A percentile compares a stretch with the other conserved stretches of the same genome.
These are phyloP conservation scores for Sparidentex hasta DNA, from an alignment of 2,797 vertebrate genomes.

Conservation along the genomic window DNA sequence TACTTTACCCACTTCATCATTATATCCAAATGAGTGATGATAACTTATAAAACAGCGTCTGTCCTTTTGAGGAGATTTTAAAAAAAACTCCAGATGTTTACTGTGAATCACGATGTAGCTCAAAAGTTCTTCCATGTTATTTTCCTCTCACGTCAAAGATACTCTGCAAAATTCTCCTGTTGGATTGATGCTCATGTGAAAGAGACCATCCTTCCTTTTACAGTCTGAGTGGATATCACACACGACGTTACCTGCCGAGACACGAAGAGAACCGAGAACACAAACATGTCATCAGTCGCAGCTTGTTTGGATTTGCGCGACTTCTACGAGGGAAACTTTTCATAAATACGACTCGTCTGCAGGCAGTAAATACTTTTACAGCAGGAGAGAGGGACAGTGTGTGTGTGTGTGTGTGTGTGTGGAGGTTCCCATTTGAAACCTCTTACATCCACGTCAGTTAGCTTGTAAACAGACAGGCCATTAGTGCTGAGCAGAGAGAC, in stretches of 20 bases:
- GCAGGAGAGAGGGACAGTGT: background rate
- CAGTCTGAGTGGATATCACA: slow-evolving; percentile 12
- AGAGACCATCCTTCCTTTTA: slow-evolving; percentile 6
- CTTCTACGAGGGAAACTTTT: slow-evolving; percentile 13
- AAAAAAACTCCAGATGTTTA: too few relatives aligned
- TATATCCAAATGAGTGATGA: too few relatives aligned
- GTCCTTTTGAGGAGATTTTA: too few relatives aligned
- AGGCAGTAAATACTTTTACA: background rate
- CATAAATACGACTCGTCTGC: background rate
- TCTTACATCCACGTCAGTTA: slow-evolving; percentile 37
- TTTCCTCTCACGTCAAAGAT: too few relatives aligned
- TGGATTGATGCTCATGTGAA: slow-evolving; percentile 13
- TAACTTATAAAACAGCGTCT: too few relatives aligned
- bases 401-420: background rate
- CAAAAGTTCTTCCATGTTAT: too few relatives aligned
- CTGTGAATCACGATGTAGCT: too few relatives aligned
- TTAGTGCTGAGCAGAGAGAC: slow-evolving; percentile 53
- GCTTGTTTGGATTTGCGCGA: slow-evolving; percentile 48
- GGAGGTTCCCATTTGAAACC: slow-evolving; percentile 47
- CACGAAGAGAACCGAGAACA: slow-evolving; percentile 25
- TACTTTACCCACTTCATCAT: too few relatives aligned
- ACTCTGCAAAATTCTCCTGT: background rate
- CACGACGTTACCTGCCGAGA: slow-evolving; percentile 28
- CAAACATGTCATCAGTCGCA: slow-evolving; percentile 33
- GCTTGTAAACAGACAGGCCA: slow-evolving; percentile 66